Percentiles rank a stretch among this genome's conserved stretches.
These are phyloP conservation scores for Hydrotaea diabolus DNA, from an alignment of 2,888 invertebrate species.

Conservation along the genomic window DNA sequence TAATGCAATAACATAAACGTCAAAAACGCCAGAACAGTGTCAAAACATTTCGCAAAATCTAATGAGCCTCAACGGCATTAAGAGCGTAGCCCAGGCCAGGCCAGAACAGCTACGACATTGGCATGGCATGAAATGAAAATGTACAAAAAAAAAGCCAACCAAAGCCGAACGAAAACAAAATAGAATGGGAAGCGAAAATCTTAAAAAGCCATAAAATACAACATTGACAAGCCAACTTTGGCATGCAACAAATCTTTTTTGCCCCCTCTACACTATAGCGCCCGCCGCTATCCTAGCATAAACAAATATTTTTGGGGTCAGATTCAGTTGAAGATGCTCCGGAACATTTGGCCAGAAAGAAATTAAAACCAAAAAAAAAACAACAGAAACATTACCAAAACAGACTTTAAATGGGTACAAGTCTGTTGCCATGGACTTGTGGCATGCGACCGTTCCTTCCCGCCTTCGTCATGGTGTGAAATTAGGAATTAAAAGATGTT, in stretches of 20 bases:
- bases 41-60: constrained; percentile 79
- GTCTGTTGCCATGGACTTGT: constrained; percentile 15
- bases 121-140: constrained; percentile 26
- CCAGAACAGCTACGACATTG: not conserved
- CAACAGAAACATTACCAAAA: constrained; percentile 22
- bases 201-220: constrained; percentile 68
- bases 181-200: constrained; percentile 1
- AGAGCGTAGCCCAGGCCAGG: constrained; percentile 50
- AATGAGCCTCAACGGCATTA: constrained; percentile 80
- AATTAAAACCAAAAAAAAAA: constrained; percentile 31
- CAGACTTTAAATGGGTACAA: constrained; percentile 41
- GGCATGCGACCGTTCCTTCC: constrained; percentile 43
- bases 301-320: constrained; percentile 26
- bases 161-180: not conserved
- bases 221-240: constrained; percentile 68
- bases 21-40: constrained; percentile 69
- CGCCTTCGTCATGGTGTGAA: constrained; percentile 62
- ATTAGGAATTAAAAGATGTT: constrained; percentile 63
- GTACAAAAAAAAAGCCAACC: not conserved
- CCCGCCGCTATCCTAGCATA: not conserved
- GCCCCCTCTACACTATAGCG: not conserved
- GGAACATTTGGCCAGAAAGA: constrained; percentile 40
- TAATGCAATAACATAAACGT: constrained; percentile 70
- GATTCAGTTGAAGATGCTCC: constrained; percentile 49
- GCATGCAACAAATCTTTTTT: constrained; percentile 49